These are phyloP conservation scores for Allobates femoralis DNA, from an alignment of 2,797 vertebrate genomes.

Conservation along the genomic window DNA sequence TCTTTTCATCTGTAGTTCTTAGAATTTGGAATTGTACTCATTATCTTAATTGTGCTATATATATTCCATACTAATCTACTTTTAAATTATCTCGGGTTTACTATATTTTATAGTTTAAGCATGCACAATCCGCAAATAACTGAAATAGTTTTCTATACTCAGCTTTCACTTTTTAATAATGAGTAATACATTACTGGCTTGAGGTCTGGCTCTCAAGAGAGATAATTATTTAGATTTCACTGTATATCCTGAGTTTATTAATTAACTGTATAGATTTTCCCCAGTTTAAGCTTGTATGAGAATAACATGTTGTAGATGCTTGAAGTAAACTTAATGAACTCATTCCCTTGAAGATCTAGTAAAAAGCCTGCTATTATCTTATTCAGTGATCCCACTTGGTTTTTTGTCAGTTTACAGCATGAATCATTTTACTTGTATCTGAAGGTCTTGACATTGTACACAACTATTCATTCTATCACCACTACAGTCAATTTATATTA, in stretches of 20 bases:
- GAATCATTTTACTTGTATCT: too few species aligned
- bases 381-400: too few species aligned
- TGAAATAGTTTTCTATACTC: background rate
- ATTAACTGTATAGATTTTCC: background rate
- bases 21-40: background rate
- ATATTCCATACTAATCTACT: background rate
- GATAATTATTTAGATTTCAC: background rate
- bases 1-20: too few species aligned
- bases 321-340: background rate
- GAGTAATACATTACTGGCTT: background rate
- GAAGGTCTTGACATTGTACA: too few species aligned
- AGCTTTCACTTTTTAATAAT: background rate
- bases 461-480: too few species aligned
- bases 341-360: too few species aligned
- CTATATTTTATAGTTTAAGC: background rate
- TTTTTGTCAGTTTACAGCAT: too few species aligned
- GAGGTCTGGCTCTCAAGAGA: background rate
- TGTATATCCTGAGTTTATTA: background rate
- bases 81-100: background rate
- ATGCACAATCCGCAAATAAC: background rate
- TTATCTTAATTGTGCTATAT: background rate
- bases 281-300: background rate
- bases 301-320: background rate
- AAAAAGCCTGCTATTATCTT: too few species aligned
- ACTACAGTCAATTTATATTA: too few species aligned